Conservation (phyloP, 2,888 invertebrate genomes). For the Microplitis deprimator region DNA sequence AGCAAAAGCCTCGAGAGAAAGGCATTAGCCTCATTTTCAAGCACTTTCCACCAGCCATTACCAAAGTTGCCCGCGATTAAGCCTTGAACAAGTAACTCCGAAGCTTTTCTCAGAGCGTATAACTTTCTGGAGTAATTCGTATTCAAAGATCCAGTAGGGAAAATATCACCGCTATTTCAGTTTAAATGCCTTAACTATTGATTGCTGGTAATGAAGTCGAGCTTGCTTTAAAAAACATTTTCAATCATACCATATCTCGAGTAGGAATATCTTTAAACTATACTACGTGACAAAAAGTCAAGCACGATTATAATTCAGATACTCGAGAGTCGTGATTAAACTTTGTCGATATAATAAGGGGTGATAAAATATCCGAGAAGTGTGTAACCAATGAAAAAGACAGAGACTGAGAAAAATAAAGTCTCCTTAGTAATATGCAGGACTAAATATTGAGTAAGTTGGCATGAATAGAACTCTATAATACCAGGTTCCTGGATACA, state of each 20-base stretch:
- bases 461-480: conserved; percentile 58
- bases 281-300: conserved; percentile 44
- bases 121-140: conserved; percentile 41
- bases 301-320: conserved; percentile 59
- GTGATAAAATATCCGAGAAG: not conserved
- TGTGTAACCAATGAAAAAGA: conserved; percentile 21
- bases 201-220: not conserved
- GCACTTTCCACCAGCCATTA: conserved; percentile 63
- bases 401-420: conserved; percentile 45
- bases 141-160: conserved; percentile 39
- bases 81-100: conserved; percentile 63
- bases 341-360: not conserved
- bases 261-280: conserved; percentile 12
- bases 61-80: conserved; percentile 64
- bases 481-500: conserved; percentile 27
- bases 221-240: not conserved
- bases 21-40: conserved; percentile 62
- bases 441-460: conserved; percentile 62
- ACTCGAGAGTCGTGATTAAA: conserved; percentile 38
- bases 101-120: conserved; percentile 50
- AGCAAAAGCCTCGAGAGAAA: conserved; percentile 57
- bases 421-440: conserved; percentile 49
- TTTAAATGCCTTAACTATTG: not conserved
- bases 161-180: not conserved
- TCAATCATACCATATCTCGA: not conserved